Evolutionary conservation across 1,140 invertebrate genomes (phyloP).

Genomic region (Diorhabda elongata): DNA sequence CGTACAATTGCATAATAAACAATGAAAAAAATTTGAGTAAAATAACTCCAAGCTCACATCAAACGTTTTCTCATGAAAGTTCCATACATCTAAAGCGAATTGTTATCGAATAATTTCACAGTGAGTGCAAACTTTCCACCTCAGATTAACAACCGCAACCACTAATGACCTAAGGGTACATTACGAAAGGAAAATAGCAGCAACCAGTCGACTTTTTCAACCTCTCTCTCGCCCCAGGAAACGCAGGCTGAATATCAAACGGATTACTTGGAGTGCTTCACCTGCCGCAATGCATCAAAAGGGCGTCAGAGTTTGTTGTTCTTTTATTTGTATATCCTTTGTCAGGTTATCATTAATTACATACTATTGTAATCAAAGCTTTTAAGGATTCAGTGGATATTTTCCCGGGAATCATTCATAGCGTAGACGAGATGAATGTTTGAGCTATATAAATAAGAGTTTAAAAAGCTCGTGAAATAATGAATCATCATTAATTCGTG

Average conservation of each 20-base stretch:
- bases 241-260: neutral
- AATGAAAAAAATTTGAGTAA: too few relatives aligned
- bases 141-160: neutral
- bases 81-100: neutral
- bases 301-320: neutral
- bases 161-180: slow-evolving; percentile 2
- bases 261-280: slow-evolving; percentile 1
- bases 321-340: neutral
- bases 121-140: neutral
- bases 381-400: too few relatives aligned
- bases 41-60: too few relatives aligned
- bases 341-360: neutral
- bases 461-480: too few relatives aligned
- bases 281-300: slow-evolving; percentile 1
- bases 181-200: neutral
- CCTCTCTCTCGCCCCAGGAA: neutral
- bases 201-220: neutral
- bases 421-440: too few relatives aligned
- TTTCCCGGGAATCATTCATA: too few relatives aligned
- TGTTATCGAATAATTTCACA: slow-evolving; percentile 3
- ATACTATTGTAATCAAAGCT: neutral
- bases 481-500: too few relatives aligned
- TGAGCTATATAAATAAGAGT: too few relatives aligned
- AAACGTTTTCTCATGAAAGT: too few relatives aligned
- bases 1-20: too few relatives aligned